These are phyloP conservation scores for Neodontobutis hainanensis DNA, from an alignment of 2,113 vertebrate species.

Conservation along the genomic window DNA sequence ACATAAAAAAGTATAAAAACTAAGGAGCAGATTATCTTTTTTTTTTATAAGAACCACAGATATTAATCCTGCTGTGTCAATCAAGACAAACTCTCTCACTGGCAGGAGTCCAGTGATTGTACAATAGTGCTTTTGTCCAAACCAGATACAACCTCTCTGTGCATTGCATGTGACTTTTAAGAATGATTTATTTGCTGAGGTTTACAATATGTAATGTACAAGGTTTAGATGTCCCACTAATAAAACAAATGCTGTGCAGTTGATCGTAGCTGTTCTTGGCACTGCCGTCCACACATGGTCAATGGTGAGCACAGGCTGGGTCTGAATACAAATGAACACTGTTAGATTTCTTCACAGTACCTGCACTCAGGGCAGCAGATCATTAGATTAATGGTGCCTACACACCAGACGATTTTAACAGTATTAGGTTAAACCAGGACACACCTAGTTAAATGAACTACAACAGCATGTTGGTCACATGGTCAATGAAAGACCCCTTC, in stretches of 20 bases:
- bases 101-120: too few relatives aligned
- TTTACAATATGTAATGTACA: not conserved
- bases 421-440: slow-evolving; percentile 8
- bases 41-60: too few relatives aligned
- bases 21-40: too few relatives aligned
- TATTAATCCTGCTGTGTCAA: too few relatives aligned
- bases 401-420: not conserved
- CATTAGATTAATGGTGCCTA: slow-evolving; percentile 39
- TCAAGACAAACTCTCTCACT: too few relatives aligned
- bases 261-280: not conserved
- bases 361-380: slow-evolving; percentile 46
- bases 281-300: not conserved
- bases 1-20: too few relatives aligned
- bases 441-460: slow-evolving; percentile 2
- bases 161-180: not conserved
- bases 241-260: not conserved
- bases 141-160: too few relatives aligned
- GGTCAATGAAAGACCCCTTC: too few relatives aligned
- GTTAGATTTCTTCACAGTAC: slow-evolving; percentile 54
- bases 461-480: not conserved
- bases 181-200: not conserved
- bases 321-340: slow-evolving; percentile 56
- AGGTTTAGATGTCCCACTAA: not conserved
- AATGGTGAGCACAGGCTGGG: slow-evolving; percentile 26
- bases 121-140: too few relatives aligned